Conservation (phyloP, 2,113 vertebrate species). For the Panurus biarmicus region DNA sequence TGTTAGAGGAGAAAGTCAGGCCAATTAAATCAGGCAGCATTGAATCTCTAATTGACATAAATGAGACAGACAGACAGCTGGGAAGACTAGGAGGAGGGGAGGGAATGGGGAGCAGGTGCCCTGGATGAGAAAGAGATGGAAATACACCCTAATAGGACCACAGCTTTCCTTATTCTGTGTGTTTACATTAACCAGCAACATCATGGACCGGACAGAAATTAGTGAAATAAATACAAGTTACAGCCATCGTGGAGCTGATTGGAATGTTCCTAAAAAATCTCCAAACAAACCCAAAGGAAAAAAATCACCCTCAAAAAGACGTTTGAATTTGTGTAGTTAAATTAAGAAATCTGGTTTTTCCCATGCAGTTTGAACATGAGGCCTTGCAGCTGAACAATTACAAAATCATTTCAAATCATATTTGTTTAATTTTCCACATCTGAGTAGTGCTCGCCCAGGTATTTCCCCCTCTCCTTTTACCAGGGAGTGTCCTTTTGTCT, state of each 20-base stretch:
- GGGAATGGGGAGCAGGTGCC: conserved; percentile 63
- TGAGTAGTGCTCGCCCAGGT: background rate
- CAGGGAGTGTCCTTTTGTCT: background rate
- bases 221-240: background rate
- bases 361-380: background rate
- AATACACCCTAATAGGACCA: conserved; percentile 16
- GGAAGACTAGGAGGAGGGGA: conserved; percentile 30
- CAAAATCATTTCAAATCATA: background rate
- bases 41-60: conserved; percentile 74
- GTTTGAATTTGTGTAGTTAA: background rate
- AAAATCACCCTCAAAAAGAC: background rate
- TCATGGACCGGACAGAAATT: background rate
- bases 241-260: background rate
- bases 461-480: background rate
- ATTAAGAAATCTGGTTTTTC: background rate
- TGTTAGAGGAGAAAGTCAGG: conserved; percentile 59
- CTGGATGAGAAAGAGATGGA: conserved; percentile 48
- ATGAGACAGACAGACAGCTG: conserved; percentile 74
- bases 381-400: background rate
- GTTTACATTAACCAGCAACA: background rate
- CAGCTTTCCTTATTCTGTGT: background rate
- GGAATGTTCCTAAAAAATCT: background rate
- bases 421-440: conserved; percentile 40
- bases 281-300: background rate
- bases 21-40: conserved; percentile 69